Evolutionary conservation across 2,797 vertebrate genomes (phyloP).

Genomic region (Cuniculus paca): DNA sequence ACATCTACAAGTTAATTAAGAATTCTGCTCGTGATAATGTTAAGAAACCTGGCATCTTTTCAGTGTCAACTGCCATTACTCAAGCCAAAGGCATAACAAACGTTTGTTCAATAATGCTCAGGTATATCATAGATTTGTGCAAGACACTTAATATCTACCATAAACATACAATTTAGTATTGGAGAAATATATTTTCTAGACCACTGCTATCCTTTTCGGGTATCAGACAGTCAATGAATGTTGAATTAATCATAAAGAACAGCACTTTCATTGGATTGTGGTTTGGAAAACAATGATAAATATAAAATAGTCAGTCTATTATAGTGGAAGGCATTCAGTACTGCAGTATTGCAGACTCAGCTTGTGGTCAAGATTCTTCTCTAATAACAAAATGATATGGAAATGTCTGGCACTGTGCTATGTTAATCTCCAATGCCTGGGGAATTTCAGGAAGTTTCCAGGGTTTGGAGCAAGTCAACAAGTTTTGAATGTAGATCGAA

Average conservation of each 20-base stretch:
- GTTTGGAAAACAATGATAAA: background rate
- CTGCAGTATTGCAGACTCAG: background rate
- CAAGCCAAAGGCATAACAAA: conserved; percentile 40
- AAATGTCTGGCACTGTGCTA: background rate
- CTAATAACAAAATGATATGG: background rate
- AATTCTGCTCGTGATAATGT: background rate
- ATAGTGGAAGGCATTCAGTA: background rate
- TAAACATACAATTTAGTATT: conserved; percentile 14
- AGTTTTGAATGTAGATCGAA: background rate
- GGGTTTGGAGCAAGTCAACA: background rate
- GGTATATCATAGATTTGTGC: background rate
- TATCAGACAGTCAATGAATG: background rate
- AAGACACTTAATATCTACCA: background rate
- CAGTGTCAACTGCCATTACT: conserved; percentile 58
- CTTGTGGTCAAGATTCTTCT: background rate
- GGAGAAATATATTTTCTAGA: background rate
- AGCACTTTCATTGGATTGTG: background rate
- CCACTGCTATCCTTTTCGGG: conserved; percentile 6
- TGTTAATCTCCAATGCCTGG: background rate
- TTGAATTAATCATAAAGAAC: background rate
- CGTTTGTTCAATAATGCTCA: conserved; percentile 33
- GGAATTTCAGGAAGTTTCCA: background rate
- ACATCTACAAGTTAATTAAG: conserved; percentile 54
- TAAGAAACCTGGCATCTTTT: conserved; percentile 65
- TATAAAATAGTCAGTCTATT: background rate